Percentiles rank a stretch among this genome's conserved stretches.
phyloP scores from a whole-genome alignment of 2,113 vertebrate species.

The Camelus bactrianus region DNA sequence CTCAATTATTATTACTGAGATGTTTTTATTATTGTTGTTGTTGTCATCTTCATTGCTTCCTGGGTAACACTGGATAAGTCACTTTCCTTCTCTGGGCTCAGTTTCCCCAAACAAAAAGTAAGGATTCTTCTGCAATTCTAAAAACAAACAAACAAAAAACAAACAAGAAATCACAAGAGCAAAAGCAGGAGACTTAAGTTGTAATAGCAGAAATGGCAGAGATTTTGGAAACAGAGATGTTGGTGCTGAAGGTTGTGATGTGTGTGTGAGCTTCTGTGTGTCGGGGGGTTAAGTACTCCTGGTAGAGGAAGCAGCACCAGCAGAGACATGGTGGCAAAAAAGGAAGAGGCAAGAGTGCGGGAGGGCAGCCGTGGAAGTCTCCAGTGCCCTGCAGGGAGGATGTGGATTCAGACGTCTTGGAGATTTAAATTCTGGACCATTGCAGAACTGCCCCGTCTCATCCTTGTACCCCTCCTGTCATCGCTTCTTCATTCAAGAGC shows the following conservation, averaged over 20 bases:
- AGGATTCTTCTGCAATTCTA: not conserved
- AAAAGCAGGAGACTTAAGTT: not conserved
- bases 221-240: not conserved
- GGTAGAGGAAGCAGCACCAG: not conserved
- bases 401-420: not conserved
- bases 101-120: not conserved
- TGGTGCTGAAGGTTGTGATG: not conserved
- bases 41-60: not conserved
- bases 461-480: not conserved
- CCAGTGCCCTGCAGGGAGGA: too few species aligned
- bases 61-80: not conserved
- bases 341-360: accelerated
- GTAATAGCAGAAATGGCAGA: not conserved
- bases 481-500: not conserved
- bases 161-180: not conserved
- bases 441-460: accelerated
- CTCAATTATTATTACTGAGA: not conserved
- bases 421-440: too few species aligned
- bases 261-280: not conserved
- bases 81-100: not conserved
- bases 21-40: not conserved
- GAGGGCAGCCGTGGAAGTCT: not conserved
- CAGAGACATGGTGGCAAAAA: too few species aligned
- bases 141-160: not conserved
- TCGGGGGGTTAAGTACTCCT: not conserved